Evolutionary conservation across 2,797 vertebrate genomes (phyloP).

Genomic region (Sebastes jordani): DNA sequence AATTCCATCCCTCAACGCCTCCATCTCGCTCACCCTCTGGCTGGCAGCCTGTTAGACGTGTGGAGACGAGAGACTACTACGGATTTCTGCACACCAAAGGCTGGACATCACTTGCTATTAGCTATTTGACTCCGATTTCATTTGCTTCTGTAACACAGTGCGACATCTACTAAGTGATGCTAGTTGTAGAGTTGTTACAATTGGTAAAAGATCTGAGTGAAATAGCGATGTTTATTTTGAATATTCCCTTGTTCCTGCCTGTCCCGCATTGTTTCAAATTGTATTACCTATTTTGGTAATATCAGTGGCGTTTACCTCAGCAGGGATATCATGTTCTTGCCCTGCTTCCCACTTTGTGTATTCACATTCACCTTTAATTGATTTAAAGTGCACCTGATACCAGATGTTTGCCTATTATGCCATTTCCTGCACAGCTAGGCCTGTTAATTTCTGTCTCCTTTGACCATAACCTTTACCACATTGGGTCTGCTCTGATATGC

Average conservation of each 20-base stretch:
- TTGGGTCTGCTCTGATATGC: not conserved
- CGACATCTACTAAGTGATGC: not conserved
- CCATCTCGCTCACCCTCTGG: conserved; percentile 60
- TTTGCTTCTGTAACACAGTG: not conserved
- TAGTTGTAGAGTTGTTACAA: not conserved
- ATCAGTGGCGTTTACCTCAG: not conserved
- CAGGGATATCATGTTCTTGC: not conserved
- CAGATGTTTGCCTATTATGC: not conserved
- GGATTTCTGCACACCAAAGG: conserved; percentile 46
- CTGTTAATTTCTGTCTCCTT: not conserved
- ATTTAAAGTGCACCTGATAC: not conserved
- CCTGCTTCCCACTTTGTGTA: not conserved
- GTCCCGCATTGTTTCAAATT: not conserved
- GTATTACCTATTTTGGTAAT: not conserved
- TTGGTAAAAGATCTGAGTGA: not conserved
- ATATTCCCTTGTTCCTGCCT: not conserved
- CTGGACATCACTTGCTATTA: conserved; percentile 31
- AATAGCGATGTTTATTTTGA: not conserved
- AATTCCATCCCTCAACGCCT: conserved; percentile 79
- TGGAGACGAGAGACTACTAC: conserved; percentile 22
- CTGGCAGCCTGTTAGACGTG: conserved; percentile 44
- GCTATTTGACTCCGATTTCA: conserved; percentile 31
- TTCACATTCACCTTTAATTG: not conserved
- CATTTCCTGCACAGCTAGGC: not conserved
- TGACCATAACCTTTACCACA: not conserved